phyloP scores from a whole-genome alignment of 2,888 invertebrate species.

The Cremastinae sp. region DNA sequence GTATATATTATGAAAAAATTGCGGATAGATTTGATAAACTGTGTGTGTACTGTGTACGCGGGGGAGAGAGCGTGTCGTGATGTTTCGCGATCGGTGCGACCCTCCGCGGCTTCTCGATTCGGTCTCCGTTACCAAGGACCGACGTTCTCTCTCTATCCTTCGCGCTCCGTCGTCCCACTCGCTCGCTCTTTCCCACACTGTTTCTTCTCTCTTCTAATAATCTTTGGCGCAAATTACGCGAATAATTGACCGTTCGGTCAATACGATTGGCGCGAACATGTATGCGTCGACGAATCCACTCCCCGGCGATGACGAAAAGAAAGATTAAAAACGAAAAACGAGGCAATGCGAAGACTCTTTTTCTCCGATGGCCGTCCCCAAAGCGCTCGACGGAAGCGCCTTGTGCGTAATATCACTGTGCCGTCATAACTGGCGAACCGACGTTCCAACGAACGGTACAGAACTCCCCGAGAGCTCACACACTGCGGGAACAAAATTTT shows the following conservation, averaged over 20 bases:
- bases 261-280: neutral
- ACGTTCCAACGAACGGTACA: constrained; percentile 55
- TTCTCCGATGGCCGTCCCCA: constrained; percentile 47
- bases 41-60: constrained; percentile 14
- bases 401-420: constrained; percentile 66
- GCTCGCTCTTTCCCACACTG: constrained; percentile 31
- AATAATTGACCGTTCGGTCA: constrained; percentile 30
- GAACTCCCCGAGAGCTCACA: constrained; percentile 48
- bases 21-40: constrained; percentile 23
- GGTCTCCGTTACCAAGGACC: constrained; percentile 60
- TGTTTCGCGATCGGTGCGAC: constrained; percentile 59
- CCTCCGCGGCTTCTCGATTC: constrained; percentile 56
- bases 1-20: constrained; percentile 21
- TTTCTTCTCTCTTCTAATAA: constrained; percentile 28
- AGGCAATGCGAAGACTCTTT: constrained; percentile 46
- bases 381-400: constrained; percentile 64
- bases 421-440: constrained; percentile 71
- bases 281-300: neutral
- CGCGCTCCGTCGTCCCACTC: constrained; percentile 29
- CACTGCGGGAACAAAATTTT: constrained; percentile 23
- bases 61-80: constrained; percentile 27
- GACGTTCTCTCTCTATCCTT: constrained; percentile 46
- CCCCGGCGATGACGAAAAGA: neutral
- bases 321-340: constrained; percentile 13
- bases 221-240: constrained; percentile 25